Percentiles rank a stretch among this genome's conserved stretches.
These are phyloP conservation scores for Enteromius treurensis DNA, from an alignment of 2,797 vertebrate species.

Conservation along the genomic window DNA sequence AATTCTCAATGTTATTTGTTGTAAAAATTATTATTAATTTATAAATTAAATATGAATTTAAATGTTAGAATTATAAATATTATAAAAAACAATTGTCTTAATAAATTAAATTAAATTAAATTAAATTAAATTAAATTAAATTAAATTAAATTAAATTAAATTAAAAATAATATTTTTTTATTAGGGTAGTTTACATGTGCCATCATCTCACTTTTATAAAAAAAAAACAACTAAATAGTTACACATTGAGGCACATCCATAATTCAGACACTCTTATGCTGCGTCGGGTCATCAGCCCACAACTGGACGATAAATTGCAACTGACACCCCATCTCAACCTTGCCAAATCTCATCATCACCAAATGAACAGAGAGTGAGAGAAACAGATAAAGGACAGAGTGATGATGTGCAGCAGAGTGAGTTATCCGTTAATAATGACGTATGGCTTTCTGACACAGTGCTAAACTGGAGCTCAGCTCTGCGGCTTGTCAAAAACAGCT, in stretches of 20 bases:
- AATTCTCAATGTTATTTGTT: not conserved
- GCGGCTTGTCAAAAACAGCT: slow-evolving; percentile 7
- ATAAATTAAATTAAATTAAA: too few relatives aligned
- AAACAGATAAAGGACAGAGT: slow-evolving; percentile 18
- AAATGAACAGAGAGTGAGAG: slow-evolving; percentile 46
- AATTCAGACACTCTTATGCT: slow-evolving; percentile 68
- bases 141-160: too few relatives aligned
- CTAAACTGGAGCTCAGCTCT: slow-evolving; percentile 10
- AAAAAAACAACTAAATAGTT: not conserved
- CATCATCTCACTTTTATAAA: not conserved
- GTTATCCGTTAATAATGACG: slow-evolving; percentile 22
- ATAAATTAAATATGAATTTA: too few relatives aligned
- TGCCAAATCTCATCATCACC: slow-evolving; percentile 79
- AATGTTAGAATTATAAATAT: too few relatives aligned
- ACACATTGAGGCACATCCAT: too few relatives aligned
- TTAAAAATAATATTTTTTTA: too few relatives aligned
- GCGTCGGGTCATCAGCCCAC: slow-evolving; percentile 68
- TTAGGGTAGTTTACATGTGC: too few relatives aligned
- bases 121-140: too few relatives aligned
- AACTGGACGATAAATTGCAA: slow-evolving; percentile 70
- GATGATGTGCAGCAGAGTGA: slow-evolving; percentile 38
- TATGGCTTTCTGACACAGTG: slow-evolving; percentile 12
- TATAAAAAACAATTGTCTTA: too few relatives aligned
- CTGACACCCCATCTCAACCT: slow-evolving; percentile 81
- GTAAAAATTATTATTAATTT: too few relatives aligned